Conservation (phyloP, 1,140 invertebrate genomes). For the Neotoxoptera formosana region DNA sequence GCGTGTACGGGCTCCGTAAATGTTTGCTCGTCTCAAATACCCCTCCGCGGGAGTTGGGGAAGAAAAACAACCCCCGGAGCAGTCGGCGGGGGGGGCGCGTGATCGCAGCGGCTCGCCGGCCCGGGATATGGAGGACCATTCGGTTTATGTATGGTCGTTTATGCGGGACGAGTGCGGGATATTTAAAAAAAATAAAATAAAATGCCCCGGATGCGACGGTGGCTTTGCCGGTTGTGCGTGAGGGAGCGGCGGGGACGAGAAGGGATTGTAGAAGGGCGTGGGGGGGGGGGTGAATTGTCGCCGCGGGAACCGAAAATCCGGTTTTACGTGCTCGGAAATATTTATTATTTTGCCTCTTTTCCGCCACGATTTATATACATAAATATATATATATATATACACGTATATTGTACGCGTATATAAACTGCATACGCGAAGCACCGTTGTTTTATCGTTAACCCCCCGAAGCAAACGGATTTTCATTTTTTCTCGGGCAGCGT, state of each 20-base stretch:
- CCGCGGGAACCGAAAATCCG: conserved; percentile 57
- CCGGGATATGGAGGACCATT: background rate
- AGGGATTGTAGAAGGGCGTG: too few species aligned
- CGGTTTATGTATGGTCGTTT: conserved; percentile 55
- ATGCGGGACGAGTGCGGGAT: conserved; percentile 26
- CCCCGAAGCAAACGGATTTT: conserved; percentile 25
- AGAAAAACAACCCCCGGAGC: background rate
- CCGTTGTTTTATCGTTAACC: conserved; percentile 37
- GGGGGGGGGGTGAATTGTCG: background rate
- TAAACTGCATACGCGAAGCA: background rate
- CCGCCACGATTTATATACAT: conserved; percentile 1
- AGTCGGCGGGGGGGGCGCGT: background rate
- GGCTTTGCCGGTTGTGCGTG: background rate
- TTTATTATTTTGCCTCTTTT: conserved; percentile 50
- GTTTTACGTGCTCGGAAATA: conserved; percentile 57
- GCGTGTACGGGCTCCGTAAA: background rate
- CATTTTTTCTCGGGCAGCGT: conserved; percentile 2
- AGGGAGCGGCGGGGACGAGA: too few species aligned
- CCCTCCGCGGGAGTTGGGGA: background rate
- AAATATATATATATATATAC: too few species aligned
- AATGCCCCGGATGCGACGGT: background rate
- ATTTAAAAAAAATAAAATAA: conserved; percentile 51
- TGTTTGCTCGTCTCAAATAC: conserved; percentile 43
- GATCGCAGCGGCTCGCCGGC: background rate
- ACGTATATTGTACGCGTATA: background rate